A percentile compares a stretch with the other conserved stretches of the same genome.
Conservation (phyloP, 1,140 invertebrate genomes). For the Brachionus rubens region DNA sequence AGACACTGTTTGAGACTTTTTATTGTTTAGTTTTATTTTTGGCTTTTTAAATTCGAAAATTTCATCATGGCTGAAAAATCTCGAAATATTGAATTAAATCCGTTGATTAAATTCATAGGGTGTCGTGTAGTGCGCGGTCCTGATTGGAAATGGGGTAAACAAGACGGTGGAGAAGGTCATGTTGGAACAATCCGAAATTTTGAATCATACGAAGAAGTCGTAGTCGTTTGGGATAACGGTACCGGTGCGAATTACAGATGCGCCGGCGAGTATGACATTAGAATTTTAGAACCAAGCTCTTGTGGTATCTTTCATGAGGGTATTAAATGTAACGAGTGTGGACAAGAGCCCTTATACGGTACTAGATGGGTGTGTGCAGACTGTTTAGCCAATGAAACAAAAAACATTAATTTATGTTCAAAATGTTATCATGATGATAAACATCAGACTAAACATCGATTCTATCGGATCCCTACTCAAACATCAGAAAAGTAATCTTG, state of each 20-base stretch:
- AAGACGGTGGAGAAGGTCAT: constrained; percentile 95
- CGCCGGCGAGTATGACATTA: constrained; percentile 85
- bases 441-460: constrained; percentile 85
- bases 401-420: constrained; percentile 90
- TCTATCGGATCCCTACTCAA: constrained; percentile 80
- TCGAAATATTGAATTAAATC: background rate
- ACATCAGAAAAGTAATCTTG: constrained; percentile 72
- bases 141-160: constrained; percentile 99
- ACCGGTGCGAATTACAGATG: constrained; percentile 96
- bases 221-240: constrained; percentile 97
- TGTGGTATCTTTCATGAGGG: constrained; percentile 94
- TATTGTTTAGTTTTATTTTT: too few species aligned
- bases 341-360: constrained; percentile 91
- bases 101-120: constrained; percentile 60
- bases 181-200: constrained; percentile 94
- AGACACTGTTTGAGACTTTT: too few species aligned
- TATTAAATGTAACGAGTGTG: constrained; percentile 92
- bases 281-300: constrained; percentile 88
- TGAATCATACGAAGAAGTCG: constrained; percentile 94
- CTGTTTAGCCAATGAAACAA: constrained; percentile 64
- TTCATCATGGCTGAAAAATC: background rate
- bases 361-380: constrained; percentile 96
- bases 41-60: too few species aligned
- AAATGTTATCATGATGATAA: constrained; percentile 95
- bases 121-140: constrained; percentile 87